These are phyloP conservation scores for Pachycephala philippinensis DNA, from an alignment of 2,113 vertebrate genomes.

Conservation along the genomic window DNA sequence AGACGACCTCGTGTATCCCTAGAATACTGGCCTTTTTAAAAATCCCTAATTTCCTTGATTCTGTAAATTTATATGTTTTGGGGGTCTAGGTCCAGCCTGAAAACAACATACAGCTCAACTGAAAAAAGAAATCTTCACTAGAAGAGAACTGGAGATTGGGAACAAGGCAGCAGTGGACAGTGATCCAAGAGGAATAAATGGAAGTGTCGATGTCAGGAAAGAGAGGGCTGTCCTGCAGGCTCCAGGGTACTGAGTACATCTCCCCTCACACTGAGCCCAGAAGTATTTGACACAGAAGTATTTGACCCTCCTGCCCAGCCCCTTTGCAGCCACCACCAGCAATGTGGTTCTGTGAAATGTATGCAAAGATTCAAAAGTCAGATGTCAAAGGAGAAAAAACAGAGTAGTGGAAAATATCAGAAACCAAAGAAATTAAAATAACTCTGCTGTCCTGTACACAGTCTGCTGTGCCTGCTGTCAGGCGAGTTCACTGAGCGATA, in stretches of 20 bases:
- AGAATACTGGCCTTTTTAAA: background rate
- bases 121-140: background rate
- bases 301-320: background rate
- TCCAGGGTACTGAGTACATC: background rate
- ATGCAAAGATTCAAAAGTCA: background rate
- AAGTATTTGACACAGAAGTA: background rate
- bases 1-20: background rate
- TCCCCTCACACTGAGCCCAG: background rate
- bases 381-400: background rate
- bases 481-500: background rate
- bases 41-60: background rate
- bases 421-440: background rate
- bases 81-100: background rate
- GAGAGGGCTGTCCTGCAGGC: background rate
- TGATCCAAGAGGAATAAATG: background rate
- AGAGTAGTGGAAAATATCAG: background rate
- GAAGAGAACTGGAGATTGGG: background rate
- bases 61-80: background rate
- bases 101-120: background rate
- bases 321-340: background rate
- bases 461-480: background rate
- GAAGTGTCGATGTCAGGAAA: background rate
- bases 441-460: background rate
- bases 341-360: background rate
- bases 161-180: background rate